Percentiles rank a stretch among this genome's conserved stretches.
phyloP scores from a whole-genome alignment of 2,888 invertebrate genomes.

The Hypsopygia costalis region DNA sequence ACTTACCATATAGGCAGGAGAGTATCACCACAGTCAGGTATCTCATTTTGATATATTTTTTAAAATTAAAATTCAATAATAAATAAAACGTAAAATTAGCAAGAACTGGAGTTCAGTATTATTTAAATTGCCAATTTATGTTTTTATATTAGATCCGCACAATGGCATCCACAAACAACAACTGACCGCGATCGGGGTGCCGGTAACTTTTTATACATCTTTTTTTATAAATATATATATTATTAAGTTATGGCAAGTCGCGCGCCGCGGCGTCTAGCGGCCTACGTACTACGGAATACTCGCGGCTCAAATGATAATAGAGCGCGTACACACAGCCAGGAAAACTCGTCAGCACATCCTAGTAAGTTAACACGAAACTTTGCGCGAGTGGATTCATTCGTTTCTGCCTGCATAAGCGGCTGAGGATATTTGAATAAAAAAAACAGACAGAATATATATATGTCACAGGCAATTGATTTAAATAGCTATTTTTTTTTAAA shows the following conservation, averaged over 20 bases:
- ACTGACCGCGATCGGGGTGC: slow-evolving; percentile 34
- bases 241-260: slow-evolving; percentile 23
- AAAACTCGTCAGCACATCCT: slow-evolving; percentile 12
- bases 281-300: slow-evolving; percentile 26
- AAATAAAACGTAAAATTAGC: neutral
- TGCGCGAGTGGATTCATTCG: no score
- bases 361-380: no score
- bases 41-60: slow-evolving; percentile 32
- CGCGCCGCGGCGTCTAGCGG: slow-evolving; percentile 21
- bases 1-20: slow-evolving; percentile 44
- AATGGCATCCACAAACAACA: slow-evolving; percentile 29
- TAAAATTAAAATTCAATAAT: slow-evolving; percentile 7
- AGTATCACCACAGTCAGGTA: slow-evolving; percentile 33
- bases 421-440: no score
- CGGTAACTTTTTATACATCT: slow-evolving; percentile 53
- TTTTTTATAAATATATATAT: slow-evolving; percentile 25
- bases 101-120: slow-evolving; percentile 9
- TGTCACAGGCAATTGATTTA: no score
- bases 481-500: no score
- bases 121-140: slow-evolving; percentile 13
- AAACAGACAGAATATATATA: no score
- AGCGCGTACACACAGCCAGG: slow-evolving; percentile 25
- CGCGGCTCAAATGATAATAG: slow-evolving; percentile 36
- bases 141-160: slow-evolving; percentile 27
- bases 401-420: no score